These are phyloP conservation scores for Erebia epiphron DNA, from an alignment of 2,888 invertebrate genomes.

Conservation along the genomic window DNA sequence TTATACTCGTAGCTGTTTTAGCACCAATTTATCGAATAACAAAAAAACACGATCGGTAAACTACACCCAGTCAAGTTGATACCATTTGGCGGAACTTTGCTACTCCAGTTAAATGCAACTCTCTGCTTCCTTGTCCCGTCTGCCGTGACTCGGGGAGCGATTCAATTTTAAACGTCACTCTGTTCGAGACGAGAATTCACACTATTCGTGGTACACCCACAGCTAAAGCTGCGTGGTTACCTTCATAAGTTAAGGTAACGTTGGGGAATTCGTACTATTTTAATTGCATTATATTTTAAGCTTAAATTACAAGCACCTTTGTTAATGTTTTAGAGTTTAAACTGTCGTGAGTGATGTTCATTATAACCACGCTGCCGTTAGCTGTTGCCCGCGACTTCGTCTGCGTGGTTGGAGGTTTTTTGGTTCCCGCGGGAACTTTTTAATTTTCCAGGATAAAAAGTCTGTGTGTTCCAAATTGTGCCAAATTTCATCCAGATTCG, in stretches of 20 bases:
- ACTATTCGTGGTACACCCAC: slow-evolving; percentile 45
- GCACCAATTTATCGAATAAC: no score
- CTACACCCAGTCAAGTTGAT: background rate
- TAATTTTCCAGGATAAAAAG: no score
- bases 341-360: background rate
- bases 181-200: slow-evolving; percentile 47
- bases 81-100: background rate
- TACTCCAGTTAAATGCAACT: background rate
- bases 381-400: no score
- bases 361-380: background rate
- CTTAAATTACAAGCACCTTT: background rate
- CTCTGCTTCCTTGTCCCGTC: slow-evolving; percentile 15
- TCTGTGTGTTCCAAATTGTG: no score
- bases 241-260: slow-evolving; percentile 18
- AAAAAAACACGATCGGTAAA: background rate
- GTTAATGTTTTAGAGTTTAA: background rate
- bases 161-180: slow-evolving; percentile 54
- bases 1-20: no score
- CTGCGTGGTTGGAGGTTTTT: no score
- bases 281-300: slow-evolving; percentile 1
- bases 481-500: no score
- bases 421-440: no score
- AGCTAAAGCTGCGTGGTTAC: slow-evolving; percentile 6
- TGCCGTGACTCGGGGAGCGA: slow-evolving; percentile 43
- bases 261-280: background rate